Evolutionary conservation across 1,140 invertebrate genomes (phyloP).

Genomic region (Marisa cornuarietis): DNA sequence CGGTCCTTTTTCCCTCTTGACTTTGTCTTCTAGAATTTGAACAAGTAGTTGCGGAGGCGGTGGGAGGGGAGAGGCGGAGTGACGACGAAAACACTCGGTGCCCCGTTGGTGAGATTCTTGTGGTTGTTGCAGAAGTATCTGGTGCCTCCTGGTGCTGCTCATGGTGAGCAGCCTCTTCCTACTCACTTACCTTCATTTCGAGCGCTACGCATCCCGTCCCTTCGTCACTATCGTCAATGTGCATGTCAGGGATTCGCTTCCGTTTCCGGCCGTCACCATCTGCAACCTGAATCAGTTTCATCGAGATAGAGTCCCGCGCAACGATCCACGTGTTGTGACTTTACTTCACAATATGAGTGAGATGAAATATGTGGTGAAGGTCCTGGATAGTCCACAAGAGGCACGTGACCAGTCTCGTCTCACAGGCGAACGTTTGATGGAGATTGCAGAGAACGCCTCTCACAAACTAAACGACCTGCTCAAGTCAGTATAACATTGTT

Average conservation of each 20-base stretch:
- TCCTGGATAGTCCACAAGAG: background rate
- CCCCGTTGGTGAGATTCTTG: too few relatives aligned
- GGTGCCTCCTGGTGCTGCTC: constrained; percentile 1
- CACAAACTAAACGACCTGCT: constrained; percentile 15
- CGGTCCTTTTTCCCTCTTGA: background rate
- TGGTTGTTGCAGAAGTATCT: constrained; percentile 2
- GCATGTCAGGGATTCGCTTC: background rate
- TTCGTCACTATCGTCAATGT: constrained; percentile 12
- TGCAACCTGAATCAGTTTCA: constrained; percentile 27
- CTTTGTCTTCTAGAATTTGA: background rate
- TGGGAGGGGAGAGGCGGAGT: too few relatives aligned
- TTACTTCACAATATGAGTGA: constrained; percentile 13
- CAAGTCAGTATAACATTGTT: background rate
- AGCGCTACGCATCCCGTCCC: background rate
- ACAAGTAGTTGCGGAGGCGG: background rate
- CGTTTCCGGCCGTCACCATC: constrained; percentile 22
- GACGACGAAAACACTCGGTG: too few relatives aligned
- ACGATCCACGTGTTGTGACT: background rate
- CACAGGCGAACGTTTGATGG: constrained; percentile 3
- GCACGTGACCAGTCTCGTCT: background rate
- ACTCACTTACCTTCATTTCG: constrained; percentile 6
- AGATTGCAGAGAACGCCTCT: constrained; percentile 8
- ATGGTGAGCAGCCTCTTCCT: constrained; percentile 2
- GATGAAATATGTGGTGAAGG: background rate
- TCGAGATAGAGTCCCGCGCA: background rate